Evolutionary conservation across 2,113 vertebrate genomes (phyloP).

Genomic region (Cryptomyrus ogoouensis): DNA sequence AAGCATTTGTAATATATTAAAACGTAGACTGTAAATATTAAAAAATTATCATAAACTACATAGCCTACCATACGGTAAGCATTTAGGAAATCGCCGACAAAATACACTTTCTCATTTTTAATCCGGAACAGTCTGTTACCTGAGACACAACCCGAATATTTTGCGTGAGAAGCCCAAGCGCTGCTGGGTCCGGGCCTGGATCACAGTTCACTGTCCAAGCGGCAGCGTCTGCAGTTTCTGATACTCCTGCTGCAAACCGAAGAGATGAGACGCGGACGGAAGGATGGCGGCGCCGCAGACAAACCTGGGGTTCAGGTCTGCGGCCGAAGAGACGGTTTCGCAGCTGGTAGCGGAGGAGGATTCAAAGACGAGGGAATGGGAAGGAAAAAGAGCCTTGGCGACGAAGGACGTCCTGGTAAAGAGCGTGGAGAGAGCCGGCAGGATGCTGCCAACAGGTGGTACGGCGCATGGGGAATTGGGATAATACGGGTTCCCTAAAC

Average conservation of each 20-base stretch:
- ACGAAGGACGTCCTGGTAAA: constrained; percentile 56
- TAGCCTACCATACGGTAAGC: not conserved
- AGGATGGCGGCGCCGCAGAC: constrained; percentile 52
- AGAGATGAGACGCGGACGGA: constrained; percentile 49
- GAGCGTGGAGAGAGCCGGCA: constrained; percentile 64
- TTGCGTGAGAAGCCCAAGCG: not conserved
- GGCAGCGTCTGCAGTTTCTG: constrained; percentile 56
- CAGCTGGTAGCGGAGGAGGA: constrained; percentile 44
- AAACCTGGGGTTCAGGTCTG: constrained; percentile 44
- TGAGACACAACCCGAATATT: constrained; percentile 9
- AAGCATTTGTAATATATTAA: not conserved
- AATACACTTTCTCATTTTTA: not conserved
- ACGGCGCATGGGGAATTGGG: constrained; percentile 46
- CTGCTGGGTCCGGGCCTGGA: no score
- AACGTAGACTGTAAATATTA: not conserved
- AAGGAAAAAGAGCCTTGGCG: constrained; percentile 56
- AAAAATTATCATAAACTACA: not conserved
- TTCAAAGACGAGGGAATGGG: constrained; percentile 48
- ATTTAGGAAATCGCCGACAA: not conserved
- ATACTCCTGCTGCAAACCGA: constrained; percentile 58
- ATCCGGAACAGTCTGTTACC: not conserved
- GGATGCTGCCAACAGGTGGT: constrained; percentile 61
- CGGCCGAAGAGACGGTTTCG: constrained; percentile 39
- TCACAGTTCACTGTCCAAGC: constrained; percentile 43
- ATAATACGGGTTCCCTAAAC: constrained; percentile 47